A percentile compares a stretch with the other conserved stretches of the same genome.
Conservation (phyloP, 2,113 vertebrate species). For the Albula goreensis region DNA sequence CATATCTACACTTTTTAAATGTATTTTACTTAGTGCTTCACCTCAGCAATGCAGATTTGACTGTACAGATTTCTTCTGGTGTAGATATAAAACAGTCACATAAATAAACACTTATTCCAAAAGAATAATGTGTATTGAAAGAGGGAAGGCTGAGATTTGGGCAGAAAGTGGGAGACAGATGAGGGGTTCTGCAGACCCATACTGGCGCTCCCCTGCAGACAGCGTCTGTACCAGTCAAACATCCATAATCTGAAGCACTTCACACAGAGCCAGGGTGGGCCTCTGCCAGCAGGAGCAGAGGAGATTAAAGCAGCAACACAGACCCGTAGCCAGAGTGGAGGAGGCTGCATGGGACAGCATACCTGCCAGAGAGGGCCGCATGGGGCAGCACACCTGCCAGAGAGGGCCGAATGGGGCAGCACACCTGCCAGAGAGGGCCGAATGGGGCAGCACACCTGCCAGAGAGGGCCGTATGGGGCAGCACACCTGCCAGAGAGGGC, state of each 20-base stretch:
- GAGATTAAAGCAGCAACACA: slow-evolving; percentile 65
- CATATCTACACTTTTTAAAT: no score
- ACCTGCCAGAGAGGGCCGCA: slow-evolving; percentile 31
- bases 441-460: background rate
- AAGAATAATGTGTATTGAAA: no score
- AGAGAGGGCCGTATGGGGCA: no score
- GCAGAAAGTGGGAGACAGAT: slow-evolving; percentile 40
- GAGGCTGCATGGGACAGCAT: background rate
- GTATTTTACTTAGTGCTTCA: no score
- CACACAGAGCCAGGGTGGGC: slow-evolving; percentile 58
- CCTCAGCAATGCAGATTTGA: no score
- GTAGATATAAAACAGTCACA: no score
- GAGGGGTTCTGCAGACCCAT: slow-evolving; percentile 42
- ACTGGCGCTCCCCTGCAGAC: slow-evolving; percentile 51
- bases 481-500: slow-evolving; percentile 2
- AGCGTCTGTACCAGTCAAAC: slow-evolving; percentile 65
- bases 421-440: slow-evolving; percentile 1
- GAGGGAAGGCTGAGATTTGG: no score
- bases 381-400: background rate
- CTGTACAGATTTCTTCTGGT: no score
- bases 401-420: background rate
- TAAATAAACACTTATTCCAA: no score
- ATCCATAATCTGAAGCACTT: slow-evolving; percentile 62
- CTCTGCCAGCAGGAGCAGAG: slow-evolving; percentile 60
- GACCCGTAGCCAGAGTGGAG: slow-evolving; percentile 54